Percentiles rank a stretch among this genome's conserved stretches.
Conservation (phyloP, 2,888 invertebrate genomes). For the Clusia tigrina region DNA sequence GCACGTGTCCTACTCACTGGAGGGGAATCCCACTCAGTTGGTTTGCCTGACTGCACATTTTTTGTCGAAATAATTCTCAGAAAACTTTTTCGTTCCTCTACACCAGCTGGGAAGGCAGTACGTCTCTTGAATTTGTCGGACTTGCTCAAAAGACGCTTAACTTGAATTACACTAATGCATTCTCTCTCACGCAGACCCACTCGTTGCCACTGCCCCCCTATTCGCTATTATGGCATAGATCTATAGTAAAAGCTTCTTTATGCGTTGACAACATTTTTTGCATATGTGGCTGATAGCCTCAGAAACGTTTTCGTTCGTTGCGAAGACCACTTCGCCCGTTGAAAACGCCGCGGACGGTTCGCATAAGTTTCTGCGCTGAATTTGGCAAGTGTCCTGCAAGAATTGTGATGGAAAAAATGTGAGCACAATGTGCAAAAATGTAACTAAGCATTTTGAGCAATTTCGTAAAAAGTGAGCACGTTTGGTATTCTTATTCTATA, state of each 20-base stretch:
- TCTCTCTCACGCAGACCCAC: not conserved
- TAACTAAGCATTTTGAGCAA: too few species aligned
- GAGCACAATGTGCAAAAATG: not conserved
- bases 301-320: conserved; percentile 53
- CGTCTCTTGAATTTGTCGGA: too few species aligned
- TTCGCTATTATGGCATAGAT: not conserved
- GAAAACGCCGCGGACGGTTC: conserved; percentile 51
- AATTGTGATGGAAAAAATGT: conserved; percentile 9
- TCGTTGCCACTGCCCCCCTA: not conserved
- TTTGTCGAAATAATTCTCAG: too few species aligned
- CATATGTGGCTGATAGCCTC: not conserved
- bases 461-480: too few species aligned
- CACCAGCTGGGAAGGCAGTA: too few species aligned
- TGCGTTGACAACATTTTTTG: not conserved
- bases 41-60: too few species aligned
- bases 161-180: too few species aligned
- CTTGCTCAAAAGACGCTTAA: too few species aligned
- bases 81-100: too few species aligned
- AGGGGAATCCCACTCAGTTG: too few species aligned
- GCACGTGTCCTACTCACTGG: too few species aligned
- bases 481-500: too few species aligned
- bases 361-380: conserved; percentile 26
- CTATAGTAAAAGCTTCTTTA: not conserved
- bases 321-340: conserved; percentile 54
- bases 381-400: conserved; percentile 16